Evolutionary conservation across 2,113 vertebrate genomes (phyloP), one percentile per base, ranked within the genome.

Genomic region (Centropus bengalensis): DNA sequence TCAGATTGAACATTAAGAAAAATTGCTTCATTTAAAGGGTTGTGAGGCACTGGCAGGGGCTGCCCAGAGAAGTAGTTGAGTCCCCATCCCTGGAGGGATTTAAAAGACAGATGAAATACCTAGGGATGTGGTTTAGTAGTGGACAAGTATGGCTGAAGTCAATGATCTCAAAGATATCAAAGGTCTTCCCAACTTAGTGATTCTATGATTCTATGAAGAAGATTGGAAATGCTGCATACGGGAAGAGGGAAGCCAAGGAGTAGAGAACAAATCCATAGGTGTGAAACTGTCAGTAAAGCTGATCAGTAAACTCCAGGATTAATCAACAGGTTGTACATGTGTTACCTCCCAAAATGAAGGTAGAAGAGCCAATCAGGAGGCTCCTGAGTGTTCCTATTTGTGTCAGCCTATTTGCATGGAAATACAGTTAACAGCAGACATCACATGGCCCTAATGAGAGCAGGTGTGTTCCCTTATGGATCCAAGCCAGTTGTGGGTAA

Each of bases 371-470:
- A 91, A 90, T 96, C 92, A 96, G 75, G 64, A 94, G 92, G 93
- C 96, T 97, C 84, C 83, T 94, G 60, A 90, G 91, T 32, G 64
- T 95, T 97, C 88, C 70, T 97, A 92, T 96, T 95, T 54, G 9
- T 74, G 82, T 96, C 26, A 38, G 89, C 73, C 64, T 77, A 69
- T 98, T 98, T 98, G 94, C 97, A 97, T 98, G 97, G 97, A 96
- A 97, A 97, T 89, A 80, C 96, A 97, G 96, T 96, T 96, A 97
- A 75, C 76, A 49, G 54, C 81, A 97, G 94, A 88, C 70, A 93
- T 97, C 97, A 96, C n/a, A 40, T 81, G 97, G 94, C 78, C 76
- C 74, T 97, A 88, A 96, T 94, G 97, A 98, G 97, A 97, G 92
- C 69, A 82, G 96, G 96, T 97, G 92, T 92, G 94, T 96, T 96